These are phyloP conservation scores for Thera britannica DNA, from an alignment of 2,888 invertebrate species.

Conservation along the genomic window DNA sequence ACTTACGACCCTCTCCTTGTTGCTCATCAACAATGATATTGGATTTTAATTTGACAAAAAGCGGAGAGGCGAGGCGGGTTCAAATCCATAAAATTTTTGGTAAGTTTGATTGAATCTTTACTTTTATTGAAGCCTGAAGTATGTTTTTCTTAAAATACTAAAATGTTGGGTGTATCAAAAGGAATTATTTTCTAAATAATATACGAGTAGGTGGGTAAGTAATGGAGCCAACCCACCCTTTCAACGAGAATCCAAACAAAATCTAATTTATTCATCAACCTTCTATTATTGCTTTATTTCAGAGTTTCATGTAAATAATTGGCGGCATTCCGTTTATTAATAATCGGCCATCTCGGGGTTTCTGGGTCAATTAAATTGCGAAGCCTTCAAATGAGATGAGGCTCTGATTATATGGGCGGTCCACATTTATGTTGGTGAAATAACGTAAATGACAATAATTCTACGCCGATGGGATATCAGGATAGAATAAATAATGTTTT, in stretches of 20 bases:
- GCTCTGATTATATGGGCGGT: slow-evolving; percentile 19
- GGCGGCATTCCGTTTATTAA: slow-evolving; percentile 39
- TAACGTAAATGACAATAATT: background rate
- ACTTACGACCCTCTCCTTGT: too few species aligned
- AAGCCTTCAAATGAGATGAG: slow-evolving; percentile 25
- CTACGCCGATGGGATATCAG: too few species aligned
- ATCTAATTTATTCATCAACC: slow-evolving; percentile 26
- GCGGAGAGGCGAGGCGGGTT: too few species aligned
- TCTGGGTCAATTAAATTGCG: slow-evolving; percentile 60
- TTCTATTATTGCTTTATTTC: slow-evolving; percentile 29
- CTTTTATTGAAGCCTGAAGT: too few species aligned
- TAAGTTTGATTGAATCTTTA: too few species aligned
- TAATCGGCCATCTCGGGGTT: slow-evolving; percentile 40
- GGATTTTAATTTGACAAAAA: too few species aligned
- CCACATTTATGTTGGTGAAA: slow-evolving; percentile 19
- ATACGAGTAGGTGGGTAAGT: background rate
- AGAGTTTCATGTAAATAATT: slow-evolving; percentile 36
- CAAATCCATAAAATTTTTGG: too few species aligned
- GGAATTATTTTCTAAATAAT: background rate
- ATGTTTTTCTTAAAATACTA: too few species aligned
- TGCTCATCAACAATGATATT: too few species aligned
- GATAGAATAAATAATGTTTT: too few species aligned
- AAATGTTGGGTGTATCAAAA: background rate
- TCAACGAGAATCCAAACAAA: slow-evolving; percentile 25
- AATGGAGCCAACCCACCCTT: slow-evolving; percentile 6